Percentiles rank a stretch among this genome's conserved stretches.
Evolutionary conservation across 2,113 vertebrate genomes (phyloP).

Genomic region (Dolichallabes microphthalmus): DNA sequence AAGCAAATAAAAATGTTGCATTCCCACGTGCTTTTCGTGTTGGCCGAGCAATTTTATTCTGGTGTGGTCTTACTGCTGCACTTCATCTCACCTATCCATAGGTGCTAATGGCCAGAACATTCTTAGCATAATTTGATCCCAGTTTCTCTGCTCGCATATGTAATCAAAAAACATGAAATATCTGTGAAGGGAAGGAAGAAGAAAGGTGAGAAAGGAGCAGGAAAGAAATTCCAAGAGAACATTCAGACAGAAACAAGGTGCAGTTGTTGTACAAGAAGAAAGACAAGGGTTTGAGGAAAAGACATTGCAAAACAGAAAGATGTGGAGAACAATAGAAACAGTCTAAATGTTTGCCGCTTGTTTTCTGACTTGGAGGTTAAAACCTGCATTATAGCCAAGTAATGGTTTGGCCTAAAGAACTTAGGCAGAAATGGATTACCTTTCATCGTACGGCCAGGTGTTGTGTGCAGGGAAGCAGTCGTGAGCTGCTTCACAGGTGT

Average conservation of each 20-base stretch:
- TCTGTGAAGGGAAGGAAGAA: constrained; percentile 57
- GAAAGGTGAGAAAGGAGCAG: constrained; percentile 10
- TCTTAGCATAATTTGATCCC: constrained; percentile 57
- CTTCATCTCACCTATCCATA: constrained; percentile 35
- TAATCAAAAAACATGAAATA: constrained; percentile 56
- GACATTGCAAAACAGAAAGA: background rate
- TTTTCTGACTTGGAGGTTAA: constrained; percentile 27
- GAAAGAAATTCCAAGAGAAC: background rate
- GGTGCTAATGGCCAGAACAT: constrained; percentile 52
- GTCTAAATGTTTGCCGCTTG: background rate
- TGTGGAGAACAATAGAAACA: constrained; percentile 24
- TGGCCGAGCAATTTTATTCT: background rate
- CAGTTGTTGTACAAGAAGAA: constrained; percentile 15
- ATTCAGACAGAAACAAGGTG: constrained; percentile 12
- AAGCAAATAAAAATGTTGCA: background rate
- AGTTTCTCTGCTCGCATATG: constrained; percentile 59
- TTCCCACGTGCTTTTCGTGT: background rate
- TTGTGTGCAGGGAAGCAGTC: constrained; percentile 44
- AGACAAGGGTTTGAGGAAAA: background rate
- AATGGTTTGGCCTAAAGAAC: constrained; percentile 39
- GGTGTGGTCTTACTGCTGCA: background rate
- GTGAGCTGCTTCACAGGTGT: constrained; percentile 29
- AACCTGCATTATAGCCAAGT: constrained; percentile 34
- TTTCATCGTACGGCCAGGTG: constrained; percentile 50
- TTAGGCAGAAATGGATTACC: constrained; percentile 41